Conservation (phyloP, 1,140 invertebrate genomes). For the Leptinotarsa undecemlineata region DNA sequence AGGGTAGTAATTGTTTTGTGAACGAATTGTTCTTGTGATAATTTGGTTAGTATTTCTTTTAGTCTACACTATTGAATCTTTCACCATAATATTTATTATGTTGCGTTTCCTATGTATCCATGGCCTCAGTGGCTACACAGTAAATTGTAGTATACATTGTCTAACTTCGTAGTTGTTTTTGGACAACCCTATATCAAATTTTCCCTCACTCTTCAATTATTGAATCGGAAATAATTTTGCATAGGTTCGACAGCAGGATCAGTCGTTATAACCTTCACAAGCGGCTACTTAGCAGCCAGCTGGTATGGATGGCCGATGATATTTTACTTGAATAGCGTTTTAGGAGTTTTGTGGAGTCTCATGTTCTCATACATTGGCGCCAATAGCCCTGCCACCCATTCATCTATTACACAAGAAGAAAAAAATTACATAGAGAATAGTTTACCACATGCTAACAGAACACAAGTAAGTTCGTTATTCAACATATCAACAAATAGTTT, state of each 20-base stretch:
- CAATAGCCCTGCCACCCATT: constrained; percentile 66
- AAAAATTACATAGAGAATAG: background rate
- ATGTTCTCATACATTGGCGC: constrained; percentile 67
- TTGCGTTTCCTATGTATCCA: too few relatives aligned
- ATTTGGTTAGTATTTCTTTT: background rate
- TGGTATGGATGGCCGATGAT: constrained; percentile 74
- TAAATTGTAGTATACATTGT: too few relatives aligned
- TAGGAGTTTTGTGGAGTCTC: constrained; percentile 65
- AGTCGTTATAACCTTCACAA: constrained; percentile 70
- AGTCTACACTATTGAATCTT: too few relatives aligned
- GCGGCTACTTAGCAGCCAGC: constrained; percentile 67
- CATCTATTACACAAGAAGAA: constrained; percentile 59
- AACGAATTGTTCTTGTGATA: too few relatives aligned
- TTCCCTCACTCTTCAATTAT: background rate
- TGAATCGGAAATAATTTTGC: background rate
- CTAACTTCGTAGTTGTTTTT: too few relatives aligned
- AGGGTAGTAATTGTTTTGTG: too few relatives aligned
- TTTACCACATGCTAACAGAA: background rate
- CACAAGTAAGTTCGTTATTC: too few relatives aligned
- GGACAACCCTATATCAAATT: too few relatives aligned
- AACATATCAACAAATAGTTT: too few relatives aligned
- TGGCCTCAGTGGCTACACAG: too few relatives aligned
- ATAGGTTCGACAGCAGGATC: constrained; percentile 70
- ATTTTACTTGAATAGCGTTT: constrained; percentile 75
- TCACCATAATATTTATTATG: too few relatives aligned